phyloP scores from a whole-genome alignment of 2,797 vertebrate species.

The Coilia nasus region DNA sequence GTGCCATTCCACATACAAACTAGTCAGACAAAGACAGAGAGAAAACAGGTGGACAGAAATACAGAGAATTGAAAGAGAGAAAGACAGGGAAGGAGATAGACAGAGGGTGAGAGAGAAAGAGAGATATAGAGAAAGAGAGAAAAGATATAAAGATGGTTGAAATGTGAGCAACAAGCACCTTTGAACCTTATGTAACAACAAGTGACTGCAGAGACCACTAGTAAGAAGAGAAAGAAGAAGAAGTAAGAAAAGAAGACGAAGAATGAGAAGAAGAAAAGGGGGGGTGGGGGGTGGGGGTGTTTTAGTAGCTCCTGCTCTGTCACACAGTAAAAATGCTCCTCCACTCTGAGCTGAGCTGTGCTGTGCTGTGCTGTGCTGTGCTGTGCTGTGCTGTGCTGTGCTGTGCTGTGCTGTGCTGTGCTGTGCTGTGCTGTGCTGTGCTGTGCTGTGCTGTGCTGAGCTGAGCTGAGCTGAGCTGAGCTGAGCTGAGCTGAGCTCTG shows the following conservation, averaged over 20 bases:
- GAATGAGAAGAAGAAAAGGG: too few species aligned
- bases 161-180: not conserved
- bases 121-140: constrained; percentile 17
- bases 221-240: constrained; percentile 39
- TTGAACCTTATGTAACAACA: not conserved
- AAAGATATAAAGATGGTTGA: constrained; percentile 28
- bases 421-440: too few species aligned
- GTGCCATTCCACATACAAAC: too few species aligned
- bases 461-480: constrained; percentile 51
- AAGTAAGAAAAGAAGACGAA: not conserved
- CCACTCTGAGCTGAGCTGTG: too few species aligned
- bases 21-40: not conserved
- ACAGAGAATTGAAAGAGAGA: not conserved
- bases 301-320: not conserved
- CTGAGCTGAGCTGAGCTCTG: not conserved
- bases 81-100: not conserved
- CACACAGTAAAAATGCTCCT: not conserved
- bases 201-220: not conserved
- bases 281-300: too few species aligned
- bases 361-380: too few species aligned
- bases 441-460: too few species aligned
- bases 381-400: too few species aligned
- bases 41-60: not conserved
- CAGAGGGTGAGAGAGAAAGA: not conserved
- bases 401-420: not conserved